Base-by-base conservation (phyloP, 2,888 invertebrate genomes). In the Uloborus plumipes region DNA sequence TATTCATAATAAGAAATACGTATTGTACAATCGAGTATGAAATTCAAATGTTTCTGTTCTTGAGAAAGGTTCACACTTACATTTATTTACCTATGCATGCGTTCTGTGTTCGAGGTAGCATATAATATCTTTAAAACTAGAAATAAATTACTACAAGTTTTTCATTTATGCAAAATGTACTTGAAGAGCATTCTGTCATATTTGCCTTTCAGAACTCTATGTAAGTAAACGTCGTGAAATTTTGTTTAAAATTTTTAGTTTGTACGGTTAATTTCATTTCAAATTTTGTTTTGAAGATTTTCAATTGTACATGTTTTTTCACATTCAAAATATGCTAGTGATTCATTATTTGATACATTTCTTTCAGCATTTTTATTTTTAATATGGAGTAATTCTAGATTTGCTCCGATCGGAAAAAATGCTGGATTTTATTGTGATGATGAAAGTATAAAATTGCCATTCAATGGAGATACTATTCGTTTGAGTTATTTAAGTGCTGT, bases 381-480 rank as follows among this genome's bases (percentile, higher is more conserved):
- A 39, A 22, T 82, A 9, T 82, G 70, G 69, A 58, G n/a, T 6
- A 82, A 82, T 65, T 82, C 76, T n/a, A 47, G 53, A 9, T 82
- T 20, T 53, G 75, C 72, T 26, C 58, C 71, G 3, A n/a, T 49
- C 55, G 71, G 70, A 3, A 82, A 55, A 66, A 72, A 72, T 61
- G 62, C 47, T 53, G 94, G 94, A 13, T 94, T 93, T 89, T 92
- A 90, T 86, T 94, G 94, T 90, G 91, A 92, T 87, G 94, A 94
- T 88, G 93, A 93, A 9, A 91, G 91, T 78, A 92, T 94, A 87
- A 92, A 92, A 0, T 92, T 92, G 88, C 92, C 92, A 84, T 93
- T 91, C 88, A 89, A 88, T 0, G 94, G 94, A 0, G 94, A 94
- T 87, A 93, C 93, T 3, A 90, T 94, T 86, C 90, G 92, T 72